Evolutionary conservation across 2,797 vertebrate genomes (phyloP).

Genomic region (Austrolebias charrua): DNA sequence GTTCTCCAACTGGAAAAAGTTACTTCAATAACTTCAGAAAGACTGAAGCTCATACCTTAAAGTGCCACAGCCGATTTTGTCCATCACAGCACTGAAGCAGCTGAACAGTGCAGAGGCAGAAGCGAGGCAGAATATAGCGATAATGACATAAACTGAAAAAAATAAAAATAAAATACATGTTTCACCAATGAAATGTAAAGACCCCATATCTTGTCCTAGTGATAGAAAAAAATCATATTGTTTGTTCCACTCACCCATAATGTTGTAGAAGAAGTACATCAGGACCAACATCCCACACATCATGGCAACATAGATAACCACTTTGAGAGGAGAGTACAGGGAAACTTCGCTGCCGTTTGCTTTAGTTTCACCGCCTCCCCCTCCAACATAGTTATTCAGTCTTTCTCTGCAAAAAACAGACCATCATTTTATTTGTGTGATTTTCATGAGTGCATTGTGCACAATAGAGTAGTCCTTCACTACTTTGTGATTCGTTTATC

Average conservation of each 20-base stretch:
- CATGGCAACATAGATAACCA: slow-evolving; percentile 87
- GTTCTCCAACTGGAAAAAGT: neutral
- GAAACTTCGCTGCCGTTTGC: slow-evolving; percentile 82
- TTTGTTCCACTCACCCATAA: slow-evolving; percentile 83
- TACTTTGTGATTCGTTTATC: too few species aligned
- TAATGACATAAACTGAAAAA: slow-evolving; percentile 91
- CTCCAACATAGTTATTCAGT: slow-evolving; percentile 57
- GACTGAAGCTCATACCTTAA: slow-evolving; percentile 77
- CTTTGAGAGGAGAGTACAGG: slow-evolving; percentile 88
- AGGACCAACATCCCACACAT: slow-evolving; percentile 93
- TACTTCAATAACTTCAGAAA: neutral
- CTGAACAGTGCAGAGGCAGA: slow-evolving; percentile 89
- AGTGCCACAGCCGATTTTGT: slow-evolving; percentile 79
- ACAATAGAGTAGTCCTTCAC: neutral
- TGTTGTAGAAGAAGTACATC: slow-evolving; percentile 94
- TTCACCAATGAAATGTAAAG: neutral
- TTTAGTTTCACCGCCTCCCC: slow-evolving; percentile 69
- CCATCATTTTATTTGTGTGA: neutral
- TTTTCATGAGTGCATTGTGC: too few species aligned
- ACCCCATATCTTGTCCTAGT: neutral
- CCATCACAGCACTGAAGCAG: slow-evolving; percentile 87
- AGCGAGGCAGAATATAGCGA: slow-evolving; percentile 91
- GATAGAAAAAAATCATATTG: neutral
- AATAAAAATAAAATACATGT: slow-evolving; percentile 10
- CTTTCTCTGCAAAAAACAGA: slow-evolving; percentile 75